These are phyloP conservation scores for Actenoides lindsayi DNA, from an alignment of 2,113 vertebrate genomes.

Conservation along the genomic window DNA sequence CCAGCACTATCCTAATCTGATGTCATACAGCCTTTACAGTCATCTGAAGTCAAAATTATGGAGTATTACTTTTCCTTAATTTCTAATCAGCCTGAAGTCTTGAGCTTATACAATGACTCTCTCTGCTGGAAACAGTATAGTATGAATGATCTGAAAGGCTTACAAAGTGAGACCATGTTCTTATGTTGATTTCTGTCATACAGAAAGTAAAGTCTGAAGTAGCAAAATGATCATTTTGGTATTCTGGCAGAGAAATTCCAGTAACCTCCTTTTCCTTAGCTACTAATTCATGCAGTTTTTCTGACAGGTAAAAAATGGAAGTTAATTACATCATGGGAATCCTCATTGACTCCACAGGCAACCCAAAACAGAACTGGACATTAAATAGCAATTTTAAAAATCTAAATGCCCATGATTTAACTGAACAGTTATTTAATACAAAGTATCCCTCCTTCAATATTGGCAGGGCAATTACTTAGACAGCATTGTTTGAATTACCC, in stretches of 20 bases:
- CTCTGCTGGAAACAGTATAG: not conserved
- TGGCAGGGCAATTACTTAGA: not conserved
- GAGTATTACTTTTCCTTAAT: not conserved
- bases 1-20: not conserved
- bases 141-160: not conserved
- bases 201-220: not conserved
- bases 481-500: not conserved
- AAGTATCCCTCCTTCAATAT: not conserved
- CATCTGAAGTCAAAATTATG: not conserved
- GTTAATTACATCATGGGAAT: not conserved
- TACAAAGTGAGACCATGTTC: not conserved
- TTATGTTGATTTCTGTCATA: not conserved
- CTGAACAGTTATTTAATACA: not conserved
- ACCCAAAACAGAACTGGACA: not conserved
- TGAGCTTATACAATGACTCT: not conserved
- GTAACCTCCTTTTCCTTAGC: not conserved
- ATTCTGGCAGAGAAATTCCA: not conserved
- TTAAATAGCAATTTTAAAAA: not conserved
- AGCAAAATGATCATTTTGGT: not conserved
- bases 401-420: not conserved
- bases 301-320: not conserved
- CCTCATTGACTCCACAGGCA: not conserved
- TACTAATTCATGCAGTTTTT: not conserved
- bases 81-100: not conserved
- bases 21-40: not conserved